Base-by-base conservation (phyloP, 2,888 invertebrate genomes). In the Rhimphoctona megacephalus region DNA sequence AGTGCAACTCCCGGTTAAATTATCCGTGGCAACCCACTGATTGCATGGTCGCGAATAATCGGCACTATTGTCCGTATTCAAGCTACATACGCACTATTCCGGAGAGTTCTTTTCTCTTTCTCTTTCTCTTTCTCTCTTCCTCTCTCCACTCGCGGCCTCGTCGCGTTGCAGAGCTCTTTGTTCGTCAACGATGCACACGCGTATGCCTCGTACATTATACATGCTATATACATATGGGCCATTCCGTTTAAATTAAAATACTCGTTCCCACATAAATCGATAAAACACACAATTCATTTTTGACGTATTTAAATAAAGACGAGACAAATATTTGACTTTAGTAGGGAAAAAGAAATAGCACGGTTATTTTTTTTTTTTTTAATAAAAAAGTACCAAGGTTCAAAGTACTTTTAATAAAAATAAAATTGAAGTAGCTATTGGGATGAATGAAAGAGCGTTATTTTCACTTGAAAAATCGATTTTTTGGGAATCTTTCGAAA, bases 41-140 rank as follows among this genome's bases (percentile, higher is more conserved):
- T 86, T 84, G 79, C 72, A 85, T 83, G 83, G 81, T 81, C 81
- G 84, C 86, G 81, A 84, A 86, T 86, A 86, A 86, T 86, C 86
- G 86, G 74, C 78, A 82, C 84, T 86, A 84, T 86, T 81, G 84
- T 84, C 61, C 81, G 78, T 67, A 43, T 69, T 82, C 74, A 52
- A 76, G 73, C 61, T 61, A 22, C n/a, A n/a, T 54, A 73, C 73
- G 67, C 81, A 36, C 84, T 64, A 57, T 74, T 49, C 33, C 77
- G 46, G 5, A 49, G 57, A 73, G 46, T 61, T 39, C 70, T 61
- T 61, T 67, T 66, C 30, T 74, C 54, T 61, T n/a, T 54, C 66
- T 67, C 57, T 54, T 25, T 22, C 70, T 85, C 72, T 81, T 73
- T 83, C 69, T 77, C 43, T 52, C 30, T 25, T 57, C 9, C 49